A percentile compares a stretch with the other conserved stretches of the same genome.
These are phyloP conservation scores for Apantesis nais DNA, from an alignment of 2,888 invertebrate genomes.

Conservation along the genomic window DNA sequence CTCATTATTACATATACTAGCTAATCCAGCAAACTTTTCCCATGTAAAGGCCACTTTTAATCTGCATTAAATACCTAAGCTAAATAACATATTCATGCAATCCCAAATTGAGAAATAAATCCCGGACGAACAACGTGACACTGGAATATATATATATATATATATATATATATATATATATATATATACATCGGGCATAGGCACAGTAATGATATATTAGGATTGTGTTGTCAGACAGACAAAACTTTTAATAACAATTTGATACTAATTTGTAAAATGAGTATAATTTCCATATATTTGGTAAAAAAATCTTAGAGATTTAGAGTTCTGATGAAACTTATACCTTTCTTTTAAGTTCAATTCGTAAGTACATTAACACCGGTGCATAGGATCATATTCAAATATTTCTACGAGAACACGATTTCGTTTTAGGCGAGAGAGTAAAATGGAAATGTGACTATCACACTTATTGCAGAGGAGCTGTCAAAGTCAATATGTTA, in stretches of 20 bases:
- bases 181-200: too few relatives aligned
- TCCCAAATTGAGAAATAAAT: too few relatives aligned
- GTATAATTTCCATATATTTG: background rate
- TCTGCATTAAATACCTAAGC: too few relatives aligned
- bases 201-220: too few relatives aligned
- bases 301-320: background rate
- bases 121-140: too few relatives aligned
- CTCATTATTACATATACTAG: too few relatives aligned
- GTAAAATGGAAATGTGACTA: constrained; percentile 28
- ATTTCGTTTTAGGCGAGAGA: constrained; percentile 20
- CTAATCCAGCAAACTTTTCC: too few relatives aligned
- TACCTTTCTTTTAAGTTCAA: background rate
- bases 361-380: background rate
- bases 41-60: too few relatives aligned
- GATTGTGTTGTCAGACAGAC: too few relatives aligned
- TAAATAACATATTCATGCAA: too few relatives aligned
- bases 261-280: background rate
- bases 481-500: constrained; percentile 65
- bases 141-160: too few relatives aligned
- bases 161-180: too few relatives aligned
- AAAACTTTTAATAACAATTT: background rate
- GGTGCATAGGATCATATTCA: background rate
- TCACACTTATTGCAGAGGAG: constrained; percentile 64
- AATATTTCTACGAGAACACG: background rate
- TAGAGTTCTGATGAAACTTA: background rate